Base-by-base conservation (phyloP, 2,888 invertebrate genomes). In the Pollenia griseotomentosa region DNA sequence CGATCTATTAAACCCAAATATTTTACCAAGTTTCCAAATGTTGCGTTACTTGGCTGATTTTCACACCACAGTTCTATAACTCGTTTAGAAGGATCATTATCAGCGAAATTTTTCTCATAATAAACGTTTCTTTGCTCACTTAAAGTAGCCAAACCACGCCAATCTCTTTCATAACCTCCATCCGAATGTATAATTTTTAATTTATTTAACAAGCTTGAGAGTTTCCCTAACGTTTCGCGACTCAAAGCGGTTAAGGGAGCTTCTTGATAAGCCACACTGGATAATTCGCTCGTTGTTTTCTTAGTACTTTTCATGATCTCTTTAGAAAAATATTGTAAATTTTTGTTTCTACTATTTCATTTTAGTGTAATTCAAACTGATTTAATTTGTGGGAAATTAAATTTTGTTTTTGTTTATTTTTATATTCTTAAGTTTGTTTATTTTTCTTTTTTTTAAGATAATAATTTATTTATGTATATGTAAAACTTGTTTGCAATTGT, bases 61-160 rank as follows among this genome's bases (percentile, higher is more conserved):
- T 88, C 87, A 7, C 89, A 90, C 95, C 96, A 96, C 66, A 95
- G 90, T 10, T 94, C 94, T 2, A 97, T 91, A 12, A 97, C 94
- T 90, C 94, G 94, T 0, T 92, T 93, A 42, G 95, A 95, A 40
- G 96, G 96, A 92, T 96, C 95, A 53, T 88, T 77, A 40, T 71
- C 75, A 10, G 55, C n/a, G 8, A 7, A 88, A 84, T 94, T 94
- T 23, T 94, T 88, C 84, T 94, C 94, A 23, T 94, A 93, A 82
- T 96, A 94, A 33, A 93, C 93, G 14, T 94, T 92, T 2, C 95
- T 94, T 59, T 96, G 93, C 5, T 95, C 94, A 70, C 95, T 94
- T 65, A 96, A 92, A 88, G 95, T 94, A 5, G 96, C 96, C 42
- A 97, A 91, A 0, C 97, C 97, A 89, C 96, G 94, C 97, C 97